A percentile compares a stretch with the other conserved stretches of the same genome.
Evolutionary conservation across 2,113 vertebrate species (phyloP).

Genomic region (Sylvilagus bachmani): DNA sequence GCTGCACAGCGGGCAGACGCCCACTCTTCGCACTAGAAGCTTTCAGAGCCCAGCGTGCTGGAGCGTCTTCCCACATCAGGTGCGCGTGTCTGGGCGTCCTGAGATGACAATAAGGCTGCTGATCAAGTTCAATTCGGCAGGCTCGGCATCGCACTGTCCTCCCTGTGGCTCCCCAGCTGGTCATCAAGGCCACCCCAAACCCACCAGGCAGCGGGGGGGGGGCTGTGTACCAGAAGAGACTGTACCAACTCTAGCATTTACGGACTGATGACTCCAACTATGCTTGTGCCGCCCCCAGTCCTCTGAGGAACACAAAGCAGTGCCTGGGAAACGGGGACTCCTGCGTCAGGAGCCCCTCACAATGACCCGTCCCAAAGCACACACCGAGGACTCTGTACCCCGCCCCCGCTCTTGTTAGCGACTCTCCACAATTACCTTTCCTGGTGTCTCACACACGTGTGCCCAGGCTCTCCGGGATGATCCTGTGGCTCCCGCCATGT

Average conservation of each 20-base stretch:
- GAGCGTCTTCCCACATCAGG: neutral
- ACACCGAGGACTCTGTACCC: neutral
- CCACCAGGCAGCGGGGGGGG: neutral
- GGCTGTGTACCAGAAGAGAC: neutral
- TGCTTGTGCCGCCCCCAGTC: neutral
- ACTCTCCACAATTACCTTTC: neutral
- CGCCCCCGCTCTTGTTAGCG: neutral
- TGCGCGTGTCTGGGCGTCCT: neutral
- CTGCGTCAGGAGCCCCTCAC: constrained; percentile 14
- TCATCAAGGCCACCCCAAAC: neutral
- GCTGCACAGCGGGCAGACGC: neutral
- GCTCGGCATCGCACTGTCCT: neutral
- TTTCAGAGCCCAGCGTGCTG: neutral
- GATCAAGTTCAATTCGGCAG: neutral
- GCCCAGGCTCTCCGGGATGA: neutral
- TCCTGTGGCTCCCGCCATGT: neutral
- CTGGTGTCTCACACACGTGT: neutral
- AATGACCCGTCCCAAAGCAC: neutral
- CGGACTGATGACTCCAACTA: neutral
- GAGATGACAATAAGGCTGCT: neutral
- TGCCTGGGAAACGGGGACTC: neutral
- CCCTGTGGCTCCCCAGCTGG: neutral
- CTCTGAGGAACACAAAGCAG: neutral
- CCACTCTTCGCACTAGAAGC: neutral
- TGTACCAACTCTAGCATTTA: neutral